phyloP scores from a whole-genome alignment of 1,140 invertebrate species.

The Megalopta genalis region DNA sequence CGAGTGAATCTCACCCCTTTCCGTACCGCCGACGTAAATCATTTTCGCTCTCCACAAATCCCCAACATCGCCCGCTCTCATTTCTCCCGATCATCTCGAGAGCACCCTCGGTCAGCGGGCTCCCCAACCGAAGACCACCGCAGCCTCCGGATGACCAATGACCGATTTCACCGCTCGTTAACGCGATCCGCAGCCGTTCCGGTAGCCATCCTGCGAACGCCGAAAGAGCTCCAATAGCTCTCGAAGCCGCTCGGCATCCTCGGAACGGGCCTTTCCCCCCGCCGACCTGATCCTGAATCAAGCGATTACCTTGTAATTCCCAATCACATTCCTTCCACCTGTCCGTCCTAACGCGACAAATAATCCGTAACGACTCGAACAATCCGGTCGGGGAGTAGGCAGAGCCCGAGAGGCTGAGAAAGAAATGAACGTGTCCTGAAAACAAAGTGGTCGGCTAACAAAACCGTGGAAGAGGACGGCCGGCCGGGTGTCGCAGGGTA shows the following conservation, averaged over 20 bases:
- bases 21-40: background rate
- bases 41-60: background rate
- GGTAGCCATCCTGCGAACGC: background rate
- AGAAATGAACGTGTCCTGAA: background rate
- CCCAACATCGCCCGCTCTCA: too few species aligned
- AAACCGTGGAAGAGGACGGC: too few species aligned
- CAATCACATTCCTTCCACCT: slow-evolving; percentile 1
- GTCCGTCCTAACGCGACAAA: background rate
- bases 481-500: too few species aligned
- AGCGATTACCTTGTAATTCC: slow-evolving; percentile 3
- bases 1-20: background rate
- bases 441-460: background rate
- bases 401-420: background rate
- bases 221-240: background rate
- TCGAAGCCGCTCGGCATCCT: background rate
- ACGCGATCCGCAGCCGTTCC: background rate
- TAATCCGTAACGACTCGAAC: background rate
- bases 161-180: background rate
- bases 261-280: background rate
- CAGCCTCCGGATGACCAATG: background rate
- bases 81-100: too few species aligned
- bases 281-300: background rate
- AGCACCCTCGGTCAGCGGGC: too few species aligned
- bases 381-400: background rate
- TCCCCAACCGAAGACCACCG: too few species aligned